phyloP scores from a whole-genome alignment of 2,113 vertebrate genomes.

The Brachyhypopomus occidentalis region DNA sequence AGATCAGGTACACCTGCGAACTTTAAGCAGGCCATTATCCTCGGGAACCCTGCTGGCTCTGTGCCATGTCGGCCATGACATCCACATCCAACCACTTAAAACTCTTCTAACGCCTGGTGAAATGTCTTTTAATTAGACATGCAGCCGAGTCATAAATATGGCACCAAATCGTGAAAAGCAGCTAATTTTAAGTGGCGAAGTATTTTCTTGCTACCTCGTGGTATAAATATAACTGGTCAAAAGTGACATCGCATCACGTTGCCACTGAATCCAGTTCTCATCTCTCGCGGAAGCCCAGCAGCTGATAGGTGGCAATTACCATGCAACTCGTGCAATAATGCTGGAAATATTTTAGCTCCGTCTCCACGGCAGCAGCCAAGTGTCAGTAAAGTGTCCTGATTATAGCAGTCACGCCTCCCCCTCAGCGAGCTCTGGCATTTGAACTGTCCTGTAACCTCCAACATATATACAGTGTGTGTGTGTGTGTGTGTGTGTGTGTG shows the following conservation, averaged over 20 bases:
- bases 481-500: no score
- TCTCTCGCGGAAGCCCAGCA: slow-evolving; percentile 40
- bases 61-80: not conserved
- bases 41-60: not conserved
- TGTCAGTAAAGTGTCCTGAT: slow-evolving; percentile 47
- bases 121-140: slow-evolving; percentile 19
- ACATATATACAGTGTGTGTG: no score
- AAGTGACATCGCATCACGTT: slow-evolving; percentile 43
- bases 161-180: slow-evolving; percentile 6
- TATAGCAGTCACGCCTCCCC: slow-evolving; percentile 19
- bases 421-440: not conserved
- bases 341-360: slow-evolving; percentile 39
- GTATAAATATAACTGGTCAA: slow-evolving; percentile 32
- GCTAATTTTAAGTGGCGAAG: slow-evolving; percentile 13
- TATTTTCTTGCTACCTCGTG: slow-evolving; percentile 23
- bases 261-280: slow-evolving; percentile 38
- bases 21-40: not conserved
- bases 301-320: slow-evolving; percentile 44
- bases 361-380: slow-evolving; percentile 22
- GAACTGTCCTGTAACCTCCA: not conserved
- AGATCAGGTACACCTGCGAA: not conserved
- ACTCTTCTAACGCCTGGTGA: not conserved
- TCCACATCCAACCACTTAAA: not conserved
- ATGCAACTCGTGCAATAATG: slow-evolving; percentile 42
- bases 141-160: slow-evolving; percentile 3